Percentiles rank a stretch among this genome's conserved stretches.
These are phyloP conservation scores for Eristalis intricaria DNA, from an alignment of 2,888 invertebrate species.

Conservation along the genomic window DNA sequence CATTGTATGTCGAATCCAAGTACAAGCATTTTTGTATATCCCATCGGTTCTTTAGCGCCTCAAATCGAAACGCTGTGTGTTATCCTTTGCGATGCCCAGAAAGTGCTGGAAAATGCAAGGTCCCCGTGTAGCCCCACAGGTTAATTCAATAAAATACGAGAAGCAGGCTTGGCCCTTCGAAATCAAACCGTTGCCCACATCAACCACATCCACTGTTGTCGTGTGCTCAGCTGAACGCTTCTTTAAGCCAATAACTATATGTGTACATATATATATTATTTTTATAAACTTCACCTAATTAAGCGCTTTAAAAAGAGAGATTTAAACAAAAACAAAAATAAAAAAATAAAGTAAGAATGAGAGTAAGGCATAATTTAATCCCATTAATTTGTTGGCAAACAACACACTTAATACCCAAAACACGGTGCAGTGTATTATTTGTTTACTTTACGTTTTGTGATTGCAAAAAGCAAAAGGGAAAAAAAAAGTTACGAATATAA, in stretches of 20 bases:
- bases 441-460: constrained; percentile 50
- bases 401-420: not conserved
- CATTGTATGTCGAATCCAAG: too few relatives aligned
- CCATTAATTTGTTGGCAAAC: constrained; percentile 21
- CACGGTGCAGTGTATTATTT: constrained; percentile 35
- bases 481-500: not conserved
- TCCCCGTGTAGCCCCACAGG: too few relatives aligned
- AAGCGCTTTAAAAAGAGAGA: constrained; percentile 47
- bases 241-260: constrained; percentile 44
- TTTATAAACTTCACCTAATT: constrained; percentile 27
- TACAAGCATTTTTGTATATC: too few relatives aligned
- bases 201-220: not conserved
- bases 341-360: not conserved
- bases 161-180: too few relatives aligned
- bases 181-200: not conserved
- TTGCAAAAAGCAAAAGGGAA: not conserved
- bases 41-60: too few relatives aligned
- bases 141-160: too few relatives aligned
- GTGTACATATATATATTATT: constrained; percentile 60
- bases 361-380: constrained; percentile 28
- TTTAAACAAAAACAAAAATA: not conserved
- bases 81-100: too few relatives aligned
- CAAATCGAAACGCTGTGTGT: too few relatives aligned
- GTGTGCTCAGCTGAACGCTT: constrained; percentile 2
- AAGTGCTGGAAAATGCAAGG: too few relatives aligned